A percentile compares a stretch with the other conserved stretches of the same genome.
Conservation (phyloP, 2,113 vertebrate genomes). For the Grallaria varia region DNA sequence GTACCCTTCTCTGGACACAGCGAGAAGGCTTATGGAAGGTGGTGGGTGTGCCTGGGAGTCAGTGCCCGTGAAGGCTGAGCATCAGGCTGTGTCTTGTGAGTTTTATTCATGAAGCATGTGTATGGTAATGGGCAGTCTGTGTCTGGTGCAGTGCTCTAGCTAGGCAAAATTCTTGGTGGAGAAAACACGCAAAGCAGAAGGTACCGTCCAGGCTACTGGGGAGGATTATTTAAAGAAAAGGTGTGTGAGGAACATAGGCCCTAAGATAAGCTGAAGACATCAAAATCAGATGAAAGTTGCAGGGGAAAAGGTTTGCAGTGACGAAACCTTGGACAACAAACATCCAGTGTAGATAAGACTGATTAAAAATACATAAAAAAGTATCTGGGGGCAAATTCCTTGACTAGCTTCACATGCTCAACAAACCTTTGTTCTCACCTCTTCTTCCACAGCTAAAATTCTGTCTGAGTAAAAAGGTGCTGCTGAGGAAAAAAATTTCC, state of each 20-base stretch:
- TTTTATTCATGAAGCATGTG: neutral
- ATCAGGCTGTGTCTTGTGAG: neutral
- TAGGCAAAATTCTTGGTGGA: neutral
- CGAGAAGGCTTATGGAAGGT: neutral
- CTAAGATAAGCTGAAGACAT: neutral
- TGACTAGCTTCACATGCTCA: neutral
- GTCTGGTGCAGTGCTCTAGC: neutral
- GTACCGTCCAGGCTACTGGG: too few species aligned
- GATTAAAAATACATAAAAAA: neutral
- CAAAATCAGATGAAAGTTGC: neutral
- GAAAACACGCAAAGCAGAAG: neutral
- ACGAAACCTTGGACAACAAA: neutral
- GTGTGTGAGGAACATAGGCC: neutral
- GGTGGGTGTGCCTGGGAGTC: neutral
- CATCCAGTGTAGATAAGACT: neutral
- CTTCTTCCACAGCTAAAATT: neutral
- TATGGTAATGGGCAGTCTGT: accelerated
- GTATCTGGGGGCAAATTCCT: neutral
- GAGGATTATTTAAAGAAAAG: neutral
- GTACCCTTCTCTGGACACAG: accelerated
- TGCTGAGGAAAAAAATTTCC: neutral
- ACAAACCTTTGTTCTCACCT: neutral
- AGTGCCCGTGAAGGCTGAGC: neutral
- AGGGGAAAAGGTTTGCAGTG: neutral
- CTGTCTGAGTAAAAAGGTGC: neutral